A percentile compares a stretch with the other conserved stretches of the same genome.
Conservation (phyloP, 2,888 invertebrate genomes). For the Tiphia femorata region DNA sequence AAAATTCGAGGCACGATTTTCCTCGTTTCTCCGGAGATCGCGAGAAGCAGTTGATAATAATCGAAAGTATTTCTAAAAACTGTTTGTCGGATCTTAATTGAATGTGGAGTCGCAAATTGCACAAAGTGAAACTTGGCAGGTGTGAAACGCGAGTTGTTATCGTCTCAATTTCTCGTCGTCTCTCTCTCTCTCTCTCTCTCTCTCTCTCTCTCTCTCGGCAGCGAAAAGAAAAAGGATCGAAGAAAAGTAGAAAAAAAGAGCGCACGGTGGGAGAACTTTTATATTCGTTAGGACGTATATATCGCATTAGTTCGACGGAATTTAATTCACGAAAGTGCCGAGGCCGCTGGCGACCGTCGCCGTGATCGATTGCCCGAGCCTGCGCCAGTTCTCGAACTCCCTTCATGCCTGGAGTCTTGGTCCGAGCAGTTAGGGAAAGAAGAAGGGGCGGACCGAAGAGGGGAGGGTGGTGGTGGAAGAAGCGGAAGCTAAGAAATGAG, state of each 20-base stretch:
- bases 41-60: too few relatives aligned
- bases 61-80: too few relatives aligned
- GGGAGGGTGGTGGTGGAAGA: not conserved
- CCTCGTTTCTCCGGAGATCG: too few relatives aligned
- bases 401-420: not conserved
- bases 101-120: not conserved
- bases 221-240: not conserved
- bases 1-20: too few relatives aligned
- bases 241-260: not conserved
- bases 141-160: not conserved
- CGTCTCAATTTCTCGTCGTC: not conserved
- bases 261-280: constrained; percentile 14
- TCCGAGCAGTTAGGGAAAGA: not conserved
- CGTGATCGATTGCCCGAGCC: constrained; percentile 42
- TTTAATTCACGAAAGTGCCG: constrained; percentile 29
- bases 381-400: constrained; percentile 21
- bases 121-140: not conserved
- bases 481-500: not conserved
- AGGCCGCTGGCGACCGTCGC: constrained; percentile 18
- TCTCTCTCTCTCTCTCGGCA: not conserved
- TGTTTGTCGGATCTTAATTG: too few relatives aligned
- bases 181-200: not conserved
- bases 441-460: not conserved
- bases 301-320: constrained; percentile 18
- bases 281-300: constrained; percentile 22